Percentiles rank a stretch among this genome's conserved stretches.
Conservation (phyloP, 1,140 invertebrate genomes). For the Ylistrum balloti region DNA sequence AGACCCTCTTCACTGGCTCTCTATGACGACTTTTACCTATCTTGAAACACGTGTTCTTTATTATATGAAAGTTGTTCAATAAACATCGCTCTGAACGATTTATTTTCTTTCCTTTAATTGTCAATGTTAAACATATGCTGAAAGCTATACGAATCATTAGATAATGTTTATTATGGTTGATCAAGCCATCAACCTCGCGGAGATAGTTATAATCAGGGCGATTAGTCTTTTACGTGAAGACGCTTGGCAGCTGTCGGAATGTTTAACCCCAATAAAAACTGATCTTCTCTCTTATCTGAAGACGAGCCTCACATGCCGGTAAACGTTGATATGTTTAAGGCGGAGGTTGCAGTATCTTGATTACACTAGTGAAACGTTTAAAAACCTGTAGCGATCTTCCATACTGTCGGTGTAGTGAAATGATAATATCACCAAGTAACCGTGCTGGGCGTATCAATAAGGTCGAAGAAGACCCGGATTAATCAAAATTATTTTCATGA, state of each 20-base stretch:
- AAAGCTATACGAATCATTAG: not conserved
- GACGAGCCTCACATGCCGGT: not conserved
- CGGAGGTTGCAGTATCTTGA: not conserved
- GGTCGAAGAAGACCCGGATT: no score
- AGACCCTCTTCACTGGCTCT: no score
- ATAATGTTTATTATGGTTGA: not conserved
- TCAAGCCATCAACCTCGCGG: not conserved
- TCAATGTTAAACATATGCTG: not conserved
- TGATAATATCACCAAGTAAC: not conserved
- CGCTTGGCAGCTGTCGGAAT: not conserved
- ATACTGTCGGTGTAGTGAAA: not conserved
- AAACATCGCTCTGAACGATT: not conserved
- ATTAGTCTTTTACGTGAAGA: not conserved
- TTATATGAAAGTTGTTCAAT: not conserved
- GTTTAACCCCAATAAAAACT: not conserved
- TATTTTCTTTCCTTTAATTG: not conserved
- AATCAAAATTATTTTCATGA: no score
- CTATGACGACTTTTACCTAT: constrained; percentile 6
- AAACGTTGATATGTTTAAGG: not conserved
- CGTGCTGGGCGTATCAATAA: no score
- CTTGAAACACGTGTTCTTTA: not conserved
- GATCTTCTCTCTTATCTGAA: not conserved
- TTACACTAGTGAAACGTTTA: no score
- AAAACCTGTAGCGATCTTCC: no score
- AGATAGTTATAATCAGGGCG: not conserved